A percentile compares a stretch with the other conserved stretches of the same genome.
Conservation (phyloP, 2,113 vertebrate genomes). For the Tragulus kanchil region DNA sequence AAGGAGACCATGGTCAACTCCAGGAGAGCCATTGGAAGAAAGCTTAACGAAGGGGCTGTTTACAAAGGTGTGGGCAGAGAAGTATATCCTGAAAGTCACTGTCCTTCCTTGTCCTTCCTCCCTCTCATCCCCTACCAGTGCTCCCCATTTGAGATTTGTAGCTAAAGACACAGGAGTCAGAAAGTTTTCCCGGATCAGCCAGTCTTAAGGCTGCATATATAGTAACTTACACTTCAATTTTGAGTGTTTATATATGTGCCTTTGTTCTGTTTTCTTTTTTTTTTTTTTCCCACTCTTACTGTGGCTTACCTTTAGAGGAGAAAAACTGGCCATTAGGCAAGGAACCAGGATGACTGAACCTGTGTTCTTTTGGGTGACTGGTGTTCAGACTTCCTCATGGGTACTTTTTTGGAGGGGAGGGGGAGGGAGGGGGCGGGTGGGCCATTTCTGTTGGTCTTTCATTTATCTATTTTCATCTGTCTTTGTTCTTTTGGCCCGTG, state of each 20-base stretch:
- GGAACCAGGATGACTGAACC: too few species aligned
- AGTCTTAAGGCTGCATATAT: not conserved
- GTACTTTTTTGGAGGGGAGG: not conserved
- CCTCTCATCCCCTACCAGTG: not conserved
- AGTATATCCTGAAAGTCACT: too few species aligned
- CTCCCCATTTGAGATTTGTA: not conserved
- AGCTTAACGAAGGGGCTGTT: not conserved
- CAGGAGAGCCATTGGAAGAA: not conserved
- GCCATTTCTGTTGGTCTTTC: too few species aligned
- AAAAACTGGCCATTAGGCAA: not conserved
- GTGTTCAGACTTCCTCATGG: not conserved
- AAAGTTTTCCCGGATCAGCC: not conserved
- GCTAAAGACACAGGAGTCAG: not conserved
- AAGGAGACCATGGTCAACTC: not conserved
- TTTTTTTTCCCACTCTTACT: not conserved
- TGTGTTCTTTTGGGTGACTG: not conserved
- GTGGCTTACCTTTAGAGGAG: not conserved
- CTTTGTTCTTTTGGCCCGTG: too few species aligned
- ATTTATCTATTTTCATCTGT: too few species aligned
- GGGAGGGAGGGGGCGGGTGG: too few species aligned
- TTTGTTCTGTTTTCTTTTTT: not conserved
- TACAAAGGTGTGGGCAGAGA: not conserved
- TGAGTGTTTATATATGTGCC: not conserved
- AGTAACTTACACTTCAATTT: too few species aligned
- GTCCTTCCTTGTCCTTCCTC: not conserved